phyloP scores from a whole-genome alignment of 1,140 invertebrate species.

The Heliconius melpomene region DNA sequence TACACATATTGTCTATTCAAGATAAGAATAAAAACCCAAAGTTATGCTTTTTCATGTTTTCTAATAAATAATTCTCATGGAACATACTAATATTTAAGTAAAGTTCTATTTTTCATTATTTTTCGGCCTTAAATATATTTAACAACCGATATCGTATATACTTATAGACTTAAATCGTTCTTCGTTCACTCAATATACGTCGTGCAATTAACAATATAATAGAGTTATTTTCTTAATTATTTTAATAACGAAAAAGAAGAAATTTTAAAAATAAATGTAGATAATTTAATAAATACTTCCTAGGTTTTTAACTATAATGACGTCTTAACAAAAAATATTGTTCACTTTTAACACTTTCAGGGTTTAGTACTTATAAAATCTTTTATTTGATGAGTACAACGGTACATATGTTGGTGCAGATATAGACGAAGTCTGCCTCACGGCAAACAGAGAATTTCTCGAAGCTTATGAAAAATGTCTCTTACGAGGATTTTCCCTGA shows the following conservation, averaged over 20 bases:
- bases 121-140: too few species aligned
- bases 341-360: background rate
- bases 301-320: background rate
- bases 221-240: background rate
- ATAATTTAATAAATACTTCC: background rate
- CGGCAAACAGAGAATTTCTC: conserved; percentile 8
- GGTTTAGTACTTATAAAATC: background rate
- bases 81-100: too few species aligned
- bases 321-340: background rate
- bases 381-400: background rate
- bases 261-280: background rate
- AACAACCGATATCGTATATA: too few species aligned
- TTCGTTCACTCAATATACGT: background rate
- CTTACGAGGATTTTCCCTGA: conserved; percentile 31
- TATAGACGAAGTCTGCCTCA: background rate
- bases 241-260: background rate
- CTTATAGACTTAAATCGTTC: background rate
- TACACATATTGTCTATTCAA: background rate
- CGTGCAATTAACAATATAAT: background rate
- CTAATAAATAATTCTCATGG: too few species aligned
- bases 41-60: too few species aligned
- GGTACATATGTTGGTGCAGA: background rate
- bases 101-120: too few species aligned
- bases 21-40: too few species aligned
- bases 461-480: conserved; percentile 37